Evolutionary conservation across 2,888 invertebrate genomes (phyloP).

Genomic region (Punctoribates punctum): DNA sequence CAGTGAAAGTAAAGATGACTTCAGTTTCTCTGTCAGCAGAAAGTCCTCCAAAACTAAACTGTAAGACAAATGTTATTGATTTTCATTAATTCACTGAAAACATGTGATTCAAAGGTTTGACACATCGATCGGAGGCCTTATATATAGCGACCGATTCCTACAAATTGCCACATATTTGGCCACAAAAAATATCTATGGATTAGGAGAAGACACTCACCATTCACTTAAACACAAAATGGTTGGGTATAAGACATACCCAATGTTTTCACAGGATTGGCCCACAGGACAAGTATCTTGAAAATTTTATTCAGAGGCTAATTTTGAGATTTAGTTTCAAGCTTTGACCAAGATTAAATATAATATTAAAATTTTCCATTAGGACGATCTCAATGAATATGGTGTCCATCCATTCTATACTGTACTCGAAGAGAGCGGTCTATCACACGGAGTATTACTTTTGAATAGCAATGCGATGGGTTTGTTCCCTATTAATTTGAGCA

Average conservation of each 20-base stretch:
- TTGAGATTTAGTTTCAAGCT: too few relatives aligned
- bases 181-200: slow-evolving; percentile 54
- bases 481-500: too few relatives aligned
- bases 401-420: slow-evolving; percentile 39
- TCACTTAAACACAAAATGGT: background rate
- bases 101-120: slow-evolving; percentile 46
- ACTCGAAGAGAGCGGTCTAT: slow-evolving; percentile 35
- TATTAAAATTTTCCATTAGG: too few relatives aligned
- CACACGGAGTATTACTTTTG: slow-evolving; percentile 72
- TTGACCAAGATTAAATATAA: too few relatives aligned
- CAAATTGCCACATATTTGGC: slow-evolving; percentile 55
- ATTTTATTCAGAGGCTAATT: too few relatives aligned
- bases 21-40: background rate
- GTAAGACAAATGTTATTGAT: slow-evolving; percentile 1
- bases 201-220: slow-evolving; percentile 51
- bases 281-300: slow-evolving; percentile 78
- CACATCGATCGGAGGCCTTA: slow-evolving; percentile 52
- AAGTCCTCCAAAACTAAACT: slow-evolving; percentile 29
- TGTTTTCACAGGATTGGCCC: slow-evolving; percentile 61
- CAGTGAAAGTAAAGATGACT: background rate
- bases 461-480: slow-evolving; percentile 80
- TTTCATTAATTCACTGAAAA: background rate
- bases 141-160: slow-evolving; percentile 55
- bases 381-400: slow-evolving; percentile 28
- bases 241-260: slow-evolving; percentile 37